These are phyloP conservation scores for Bombus waltoni DNA, from an alignment of 1,140 invertebrate species.

Conservation along the genomic window DNA sequence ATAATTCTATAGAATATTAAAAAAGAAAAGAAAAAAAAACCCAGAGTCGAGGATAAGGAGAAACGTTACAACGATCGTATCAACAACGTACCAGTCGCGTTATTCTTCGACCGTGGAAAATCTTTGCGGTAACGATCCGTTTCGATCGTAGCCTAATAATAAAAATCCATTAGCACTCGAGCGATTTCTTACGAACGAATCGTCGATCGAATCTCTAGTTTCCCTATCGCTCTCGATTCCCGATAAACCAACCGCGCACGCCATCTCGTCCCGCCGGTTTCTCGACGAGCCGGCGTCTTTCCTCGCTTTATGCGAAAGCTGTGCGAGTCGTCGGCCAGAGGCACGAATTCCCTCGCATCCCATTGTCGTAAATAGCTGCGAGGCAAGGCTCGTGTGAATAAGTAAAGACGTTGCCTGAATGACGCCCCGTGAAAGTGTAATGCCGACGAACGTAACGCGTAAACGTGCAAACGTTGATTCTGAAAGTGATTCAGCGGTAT, in stretches of 20 bases:
- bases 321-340: conserved; percentile 19
- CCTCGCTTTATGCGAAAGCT: background rate
- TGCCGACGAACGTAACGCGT: conserved; percentile 41
- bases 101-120: background rate
- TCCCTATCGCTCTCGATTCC: background rate
- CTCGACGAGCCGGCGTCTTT: background rate
- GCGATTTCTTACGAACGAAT: background rate
- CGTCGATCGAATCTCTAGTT: background rate
- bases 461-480: conserved; percentile 36
- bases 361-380: conserved; percentile 32
- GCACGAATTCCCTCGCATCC: conserved; percentile 29
- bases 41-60: background rate
- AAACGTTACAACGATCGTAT: background rate
- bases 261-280: background rate
- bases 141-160: background rate
- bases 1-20: too few species aligned
- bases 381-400: conserved; percentile 28
- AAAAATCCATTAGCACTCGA: background rate
- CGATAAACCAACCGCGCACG: background rate
- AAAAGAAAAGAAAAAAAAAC: too few species aligned
- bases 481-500: conserved; percentile 44
- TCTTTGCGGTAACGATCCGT: background rate
- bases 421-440: conserved; percentile 54
- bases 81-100: background rate
- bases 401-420: conserved; percentile 36